Evolutionary conservation across 2,888 invertebrate species (phyloP).

Genomic region (Heliconius erato): DNA sequence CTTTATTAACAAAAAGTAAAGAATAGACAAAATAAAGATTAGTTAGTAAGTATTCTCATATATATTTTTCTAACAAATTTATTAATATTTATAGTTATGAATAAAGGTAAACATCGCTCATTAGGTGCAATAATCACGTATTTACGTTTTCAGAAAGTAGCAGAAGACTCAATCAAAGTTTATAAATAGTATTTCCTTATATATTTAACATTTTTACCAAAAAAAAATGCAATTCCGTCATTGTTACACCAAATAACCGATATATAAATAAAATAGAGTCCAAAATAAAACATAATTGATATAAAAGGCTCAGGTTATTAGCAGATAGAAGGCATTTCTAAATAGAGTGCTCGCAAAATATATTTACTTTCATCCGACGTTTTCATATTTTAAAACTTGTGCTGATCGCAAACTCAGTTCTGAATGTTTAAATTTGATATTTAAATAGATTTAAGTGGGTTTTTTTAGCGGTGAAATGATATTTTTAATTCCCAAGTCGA

Average conservation of each 20-base stretch:
- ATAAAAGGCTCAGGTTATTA: constrained; percentile 22
- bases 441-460: constrained; percentile 28
- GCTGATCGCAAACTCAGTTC: constrained; percentile 28
- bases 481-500: constrained; percentile 48
- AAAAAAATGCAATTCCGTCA: neutral
- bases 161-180: too few species aligned
- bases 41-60: too few species aligned
- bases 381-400: constrained; percentile 34
- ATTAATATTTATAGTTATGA: too few species aligned
- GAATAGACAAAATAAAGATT: too few species aligned
- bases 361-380: constrained; percentile 28
- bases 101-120: too few species aligned
- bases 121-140: too few species aligned
- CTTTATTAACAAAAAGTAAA: too few species aligned
- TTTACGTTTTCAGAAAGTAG: too few species aligned
- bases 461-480: constrained; percentile 43
- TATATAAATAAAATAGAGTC: neutral
- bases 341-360: constrained; percentile 27
- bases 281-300: constrained; percentile 14
- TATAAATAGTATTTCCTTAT: too few species aligned
- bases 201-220: too few species aligned
- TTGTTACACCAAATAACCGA: neutral
- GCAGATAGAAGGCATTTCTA: constrained; percentile 21
- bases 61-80: too few species aligned
- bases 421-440: constrained; percentile 35